Percentiles rank a stretch among this genome's conserved stretches.
phyloP scores from a whole-genome alignment of 2,797 vertebrate genomes.

The Tenualosa ilisha region DNA sequence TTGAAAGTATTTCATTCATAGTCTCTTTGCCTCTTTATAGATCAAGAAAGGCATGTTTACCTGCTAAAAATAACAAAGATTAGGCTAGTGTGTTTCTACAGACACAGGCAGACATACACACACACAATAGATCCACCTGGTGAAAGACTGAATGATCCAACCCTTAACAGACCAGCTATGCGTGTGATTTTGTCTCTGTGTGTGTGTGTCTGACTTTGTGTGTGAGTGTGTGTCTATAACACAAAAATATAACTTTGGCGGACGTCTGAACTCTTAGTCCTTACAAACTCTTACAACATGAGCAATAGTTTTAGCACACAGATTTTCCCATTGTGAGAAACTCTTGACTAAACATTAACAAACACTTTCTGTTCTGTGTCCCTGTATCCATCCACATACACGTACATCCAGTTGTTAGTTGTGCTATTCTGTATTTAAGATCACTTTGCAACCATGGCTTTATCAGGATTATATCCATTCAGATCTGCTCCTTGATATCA shows the following conservation, averaged over 20 bases:
- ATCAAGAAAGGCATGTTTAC: slow-evolving; percentile 4
- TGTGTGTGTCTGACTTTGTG: slow-evolving; percentile 36
- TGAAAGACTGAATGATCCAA: no score
- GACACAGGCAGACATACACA: slow-evolving; percentile 25
- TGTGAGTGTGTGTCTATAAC: slow-evolving; percentile 46
- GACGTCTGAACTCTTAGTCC: not conserved
- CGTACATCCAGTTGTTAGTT: not conserved
- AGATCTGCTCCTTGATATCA: no score
- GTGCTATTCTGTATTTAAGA: no score
- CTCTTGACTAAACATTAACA: not conserved
- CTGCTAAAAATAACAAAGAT: slow-evolving; percentile 30
- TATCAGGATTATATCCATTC: no score
- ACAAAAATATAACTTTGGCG: not conserved
- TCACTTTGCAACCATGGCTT: no score
- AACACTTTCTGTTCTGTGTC: not conserved
- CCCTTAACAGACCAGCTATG: no score
- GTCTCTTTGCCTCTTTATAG: not conserved
- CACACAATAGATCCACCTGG: slow-evolving; percentile 12
- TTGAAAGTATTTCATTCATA: not conserved
- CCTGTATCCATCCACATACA: not conserved
- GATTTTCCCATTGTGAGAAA: not conserved
- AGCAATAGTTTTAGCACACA: not conserved
- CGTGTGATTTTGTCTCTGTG: not conserved
- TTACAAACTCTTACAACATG: not conserved
- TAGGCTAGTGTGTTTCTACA: not conserved